Evolutionary conservation across 2,797 vertebrate genomes (phyloP).

Genomic region (Enteromius thamalakanensis): DNA sequence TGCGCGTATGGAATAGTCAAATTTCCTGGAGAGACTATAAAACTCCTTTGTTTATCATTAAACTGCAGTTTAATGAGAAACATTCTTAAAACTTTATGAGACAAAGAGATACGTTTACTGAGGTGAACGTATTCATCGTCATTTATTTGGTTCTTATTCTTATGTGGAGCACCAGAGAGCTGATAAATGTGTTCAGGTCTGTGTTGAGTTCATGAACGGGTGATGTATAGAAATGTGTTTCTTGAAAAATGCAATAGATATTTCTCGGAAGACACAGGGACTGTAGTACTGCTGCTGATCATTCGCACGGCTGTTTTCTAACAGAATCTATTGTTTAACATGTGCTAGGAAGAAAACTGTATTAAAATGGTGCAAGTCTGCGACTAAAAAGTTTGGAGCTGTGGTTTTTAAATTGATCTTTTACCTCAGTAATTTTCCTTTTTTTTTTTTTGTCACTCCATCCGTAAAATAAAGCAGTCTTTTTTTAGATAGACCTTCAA

Average conservation of each 20-base stretch:
- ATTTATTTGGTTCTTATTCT: not conserved
- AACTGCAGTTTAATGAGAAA: conserved; percentile 11
- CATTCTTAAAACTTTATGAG: not conserved
- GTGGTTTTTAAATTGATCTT: not conserved
- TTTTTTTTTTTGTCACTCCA: not conserved
- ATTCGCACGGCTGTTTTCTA: not conserved
- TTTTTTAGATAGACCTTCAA: not conserved
- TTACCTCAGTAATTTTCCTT: not conserved
- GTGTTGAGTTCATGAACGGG: not conserved
- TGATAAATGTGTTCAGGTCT: conserved; percentile 8
- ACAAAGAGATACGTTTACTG: not conserved
- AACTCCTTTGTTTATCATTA: conserved; percentile 16
- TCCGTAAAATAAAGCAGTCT: not conserved
- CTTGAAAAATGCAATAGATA: not conserved
- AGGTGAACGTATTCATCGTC: not conserved
- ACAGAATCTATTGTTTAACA: not conserved
- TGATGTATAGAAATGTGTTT: conserved; percentile 3
- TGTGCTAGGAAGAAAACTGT: not conserved
- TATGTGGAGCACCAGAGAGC: not conserved
- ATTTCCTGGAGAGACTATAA: not conserved
- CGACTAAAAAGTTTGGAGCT: not conserved
- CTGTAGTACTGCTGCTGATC: not conserved
- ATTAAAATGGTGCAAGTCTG: not conserved
- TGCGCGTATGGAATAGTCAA: not conserved
- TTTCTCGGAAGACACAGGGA: not conserved